Percentiles rank a stretch among this genome's conserved stretches.
phyloP scores from a whole-genome alignment of 2,797 vertebrate species.

The Halcyon smyrnensis region DNA sequence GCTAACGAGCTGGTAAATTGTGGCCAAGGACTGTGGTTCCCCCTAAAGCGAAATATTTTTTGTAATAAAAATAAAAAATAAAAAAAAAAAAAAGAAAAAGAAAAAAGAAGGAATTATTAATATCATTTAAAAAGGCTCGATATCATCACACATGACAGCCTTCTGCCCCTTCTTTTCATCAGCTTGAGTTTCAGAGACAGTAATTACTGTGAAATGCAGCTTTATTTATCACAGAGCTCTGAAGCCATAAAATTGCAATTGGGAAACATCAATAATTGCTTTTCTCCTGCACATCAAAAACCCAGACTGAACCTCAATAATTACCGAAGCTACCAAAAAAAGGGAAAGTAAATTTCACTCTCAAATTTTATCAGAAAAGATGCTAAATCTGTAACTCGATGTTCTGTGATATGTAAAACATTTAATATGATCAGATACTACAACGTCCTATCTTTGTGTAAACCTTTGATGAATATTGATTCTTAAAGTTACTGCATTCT shows the following conservation, averaged over 20 bases:
- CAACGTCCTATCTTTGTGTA: background rate
- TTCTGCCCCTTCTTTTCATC: background rate
- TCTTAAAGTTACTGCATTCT: background rate
- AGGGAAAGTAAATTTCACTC: constrained; percentile 18
- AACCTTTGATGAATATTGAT: constrained; percentile 44
- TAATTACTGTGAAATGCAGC: constrained; percentile 20
- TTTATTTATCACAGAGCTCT: constrained; percentile 17
- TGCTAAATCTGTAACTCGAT: background rate
- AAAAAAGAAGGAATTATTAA: background rate
- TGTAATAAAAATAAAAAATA: background rate
- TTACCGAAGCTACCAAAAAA: background rate
- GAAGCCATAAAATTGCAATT: constrained; percentile 20
- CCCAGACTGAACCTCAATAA: background rate
- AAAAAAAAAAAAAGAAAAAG: background rate
- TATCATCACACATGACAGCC: background rate
- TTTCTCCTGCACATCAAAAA: constrained; percentile 24
- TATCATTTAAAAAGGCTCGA: background rate
- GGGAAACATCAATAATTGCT: constrained; percentile 30
- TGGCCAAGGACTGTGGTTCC: constrained; percentile 89
- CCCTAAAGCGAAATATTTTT: constrained; percentile 79
- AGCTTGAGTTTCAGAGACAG: constrained; percentile 5
- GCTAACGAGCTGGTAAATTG: constrained; percentile 91
- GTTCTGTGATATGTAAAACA: constrained; percentile 51
- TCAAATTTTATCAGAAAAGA: constrained; percentile 6
- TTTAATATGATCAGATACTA: constrained; percentile 27